Evolutionary conservation across 2,888 invertebrate genomes (phyloP).

Genomic region (Eustalomyia histrio): DNA sequence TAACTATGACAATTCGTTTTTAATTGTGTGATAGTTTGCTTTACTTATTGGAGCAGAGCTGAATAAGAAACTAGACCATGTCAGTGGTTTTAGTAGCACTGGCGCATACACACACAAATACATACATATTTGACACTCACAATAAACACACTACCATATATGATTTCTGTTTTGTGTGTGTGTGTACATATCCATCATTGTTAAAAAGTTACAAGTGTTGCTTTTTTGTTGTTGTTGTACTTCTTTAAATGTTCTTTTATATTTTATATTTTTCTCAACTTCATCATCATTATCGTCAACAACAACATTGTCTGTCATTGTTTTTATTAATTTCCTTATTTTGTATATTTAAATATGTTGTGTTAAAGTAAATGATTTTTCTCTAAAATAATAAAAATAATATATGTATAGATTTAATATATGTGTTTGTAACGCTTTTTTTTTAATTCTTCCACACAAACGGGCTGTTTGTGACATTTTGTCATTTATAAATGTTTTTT

Average conservation of each 20-base stretch:
- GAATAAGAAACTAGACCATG: slow-evolving; percentile 48
- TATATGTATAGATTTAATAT: too few relatives aligned
- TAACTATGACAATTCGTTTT: slow-evolving; percentile 38
- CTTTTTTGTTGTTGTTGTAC: slow-evolving; percentile 4
- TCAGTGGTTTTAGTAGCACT: slow-evolving; percentile 56
- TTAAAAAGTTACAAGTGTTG: slow-evolving; percentile 37
- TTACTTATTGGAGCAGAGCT: neutral
- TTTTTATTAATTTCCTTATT: slow-evolving; percentile 43
- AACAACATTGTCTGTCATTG: slow-evolving; percentile 1
- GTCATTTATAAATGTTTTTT: slow-evolving; percentile 45
- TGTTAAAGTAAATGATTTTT: slow-evolving; percentile 5
- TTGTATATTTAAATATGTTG: neutral
- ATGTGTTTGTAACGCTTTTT: neutral
- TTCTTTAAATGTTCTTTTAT: slow-evolving; percentile 2
- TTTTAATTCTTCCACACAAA: neutral
- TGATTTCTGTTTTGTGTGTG: too few relatives aligned
- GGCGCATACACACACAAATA: slow-evolving; percentile 32
- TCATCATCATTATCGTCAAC: neutral
- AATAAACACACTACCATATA: neutral
- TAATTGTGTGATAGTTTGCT: slow-evolving; percentile 35
- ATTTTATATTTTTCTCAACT: neutral
- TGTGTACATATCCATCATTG: too few relatives aligned
- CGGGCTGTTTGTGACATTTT: slow-evolving; percentile 51
- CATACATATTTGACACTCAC: slow-evolving; percentile 1
- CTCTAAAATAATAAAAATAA: too few relatives aligned